Evolutionary conservation across 1,140 invertebrate genomes (phyloP).

Genomic region (Cherax quadricarinatus): DNA sequence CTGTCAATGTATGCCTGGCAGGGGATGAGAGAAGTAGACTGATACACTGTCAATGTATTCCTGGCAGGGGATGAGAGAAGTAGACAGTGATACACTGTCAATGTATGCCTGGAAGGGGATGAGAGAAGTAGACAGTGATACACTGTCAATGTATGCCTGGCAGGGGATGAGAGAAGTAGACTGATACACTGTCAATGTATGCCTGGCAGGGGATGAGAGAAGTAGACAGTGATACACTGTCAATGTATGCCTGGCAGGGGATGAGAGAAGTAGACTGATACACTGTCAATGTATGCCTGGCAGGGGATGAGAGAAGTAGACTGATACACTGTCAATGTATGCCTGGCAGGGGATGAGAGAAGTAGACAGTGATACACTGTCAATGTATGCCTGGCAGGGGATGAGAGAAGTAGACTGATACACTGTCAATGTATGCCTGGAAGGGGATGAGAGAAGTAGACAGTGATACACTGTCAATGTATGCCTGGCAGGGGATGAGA

Average conservation of each 20-base stretch:
- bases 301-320: background rate
- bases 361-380: conserved; percentile 71
- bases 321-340: conserved; percentile 77
- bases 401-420: background rate
- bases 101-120: conserved; percentile 77
- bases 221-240: conserved; percentile 71
- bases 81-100: conserved; percentile 74
- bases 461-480: conserved; percentile 76
- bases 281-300: conserved; percentile 78
- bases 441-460: background rate
- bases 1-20: conserved; percentile 78
- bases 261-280: background rate
- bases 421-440: conserved; percentile 78
- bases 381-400: conserved; percentile 77
- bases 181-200: conserved; percentile 77
- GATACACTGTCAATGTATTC: conserved; percentile 78
- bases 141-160: conserved; percentile 78
- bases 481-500: conserved; percentile 76
- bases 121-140: background rate
- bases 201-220: conserved; percentile 75
- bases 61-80: conserved; percentile 65
- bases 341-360: conserved; percentile 75
- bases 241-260: conserved; percentile 77
- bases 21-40: background rate
- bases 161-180: background rate